These are phyloP conservation scores for Neomicropteryx cornuta DNA, from an alignment of 1,140 invertebrate species.

Conservation along the genomic window DNA sequence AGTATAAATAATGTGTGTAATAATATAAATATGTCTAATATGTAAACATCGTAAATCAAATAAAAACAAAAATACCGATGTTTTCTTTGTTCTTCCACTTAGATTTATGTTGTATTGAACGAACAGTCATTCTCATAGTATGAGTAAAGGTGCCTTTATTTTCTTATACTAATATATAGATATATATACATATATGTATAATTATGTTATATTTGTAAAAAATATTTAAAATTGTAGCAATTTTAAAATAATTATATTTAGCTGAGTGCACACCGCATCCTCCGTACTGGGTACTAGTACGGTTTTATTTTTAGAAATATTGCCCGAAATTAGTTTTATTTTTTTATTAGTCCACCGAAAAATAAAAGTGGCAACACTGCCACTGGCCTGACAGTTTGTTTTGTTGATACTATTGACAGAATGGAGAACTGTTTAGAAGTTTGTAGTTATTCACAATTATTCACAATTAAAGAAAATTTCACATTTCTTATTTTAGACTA, in stretches of 20 bases:
- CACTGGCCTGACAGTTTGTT: neutral
- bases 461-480: too few relatives aligned
- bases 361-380: neutral
- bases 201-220: neutral
- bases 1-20: too few relatives aligned
- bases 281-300: slow-evolving; percentile 9
- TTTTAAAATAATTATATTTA: neutral
- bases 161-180: neutral
- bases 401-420: neutral
- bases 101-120: neutral
- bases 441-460: neutral
- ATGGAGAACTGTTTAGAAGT: neutral
- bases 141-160: neutral
- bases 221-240: neutral
- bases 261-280: neutral
- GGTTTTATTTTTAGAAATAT: slow-evolving; percentile 16
- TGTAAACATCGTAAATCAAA: too few relatives aligned
- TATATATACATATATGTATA: neutral
- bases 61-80: too few relatives aligned
- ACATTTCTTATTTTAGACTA: too few relatives aligned
- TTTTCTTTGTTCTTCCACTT: neutral
- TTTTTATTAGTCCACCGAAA: slow-evolving; percentile 1
- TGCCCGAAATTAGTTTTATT: neutral
- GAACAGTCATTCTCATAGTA: neutral
- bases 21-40: too few relatives aligned